Base-by-base conservation (phyloP, 2,113 vertebrate species). In the Sceloporus undulatus region DNA sequence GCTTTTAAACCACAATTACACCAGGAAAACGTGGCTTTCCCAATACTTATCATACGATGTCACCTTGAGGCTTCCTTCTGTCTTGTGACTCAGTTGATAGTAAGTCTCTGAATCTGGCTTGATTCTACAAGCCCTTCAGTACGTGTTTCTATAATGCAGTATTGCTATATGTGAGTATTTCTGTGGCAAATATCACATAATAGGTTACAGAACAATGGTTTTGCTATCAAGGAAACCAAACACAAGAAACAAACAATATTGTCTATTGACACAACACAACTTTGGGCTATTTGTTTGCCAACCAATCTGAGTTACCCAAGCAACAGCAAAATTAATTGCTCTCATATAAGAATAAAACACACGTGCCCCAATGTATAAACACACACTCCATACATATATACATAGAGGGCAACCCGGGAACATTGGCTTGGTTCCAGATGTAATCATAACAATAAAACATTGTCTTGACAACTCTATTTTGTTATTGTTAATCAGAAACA, bases 161-260 rank as follows among this genome's bases (percentile, higher is more conserved):
- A 16, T 75, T 83, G 48, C 25, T 75, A 52, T 40, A 88, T 73
- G 1, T 83, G 9, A 23, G 0, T 3, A 18, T 42, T 71, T 59
- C 16, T 4, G 11, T 79, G 56, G 38, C 5, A 7, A 42, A 54
- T 16, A 21, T 91, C 56, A 48, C 0, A 40, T 48, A 2, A 34
- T 8, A 79, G 40, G 19, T 19, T 27, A 23, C 0, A 83, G 90
- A 90, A 77, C 76, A 1, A 87, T 48, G 73, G 87, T 40, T 81
- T 83, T 89, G 91, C 88, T 87, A 88, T 90, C 87, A 59, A 78
- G 92, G 92, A 94, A 94, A 89, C 92, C 13, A 0, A 89, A 71
- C 27, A 79, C 73, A 87, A 13, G 78, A 62, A 77, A 23, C 34
- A 27, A 38, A 82, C 70, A 92, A 85, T 87, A 48, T 84, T 94